Base-by-base conservation (phyloP, 2,888 invertebrate genomes). In the Eutolmus rufibarbis region DNA sequence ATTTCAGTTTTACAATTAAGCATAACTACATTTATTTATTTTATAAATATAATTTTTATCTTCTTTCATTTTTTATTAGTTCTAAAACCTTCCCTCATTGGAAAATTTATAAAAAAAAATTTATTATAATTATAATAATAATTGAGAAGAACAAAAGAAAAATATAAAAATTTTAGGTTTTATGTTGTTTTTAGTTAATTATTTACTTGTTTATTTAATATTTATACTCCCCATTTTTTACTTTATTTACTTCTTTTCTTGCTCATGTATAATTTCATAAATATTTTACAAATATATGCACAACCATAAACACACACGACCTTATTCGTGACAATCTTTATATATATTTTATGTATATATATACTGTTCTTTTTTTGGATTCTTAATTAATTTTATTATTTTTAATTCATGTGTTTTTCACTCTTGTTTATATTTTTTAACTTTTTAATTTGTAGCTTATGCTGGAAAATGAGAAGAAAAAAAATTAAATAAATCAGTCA, bases 251-350 rank as follows among this genome's bases (percentile, higher is more conserved):
- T 23, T 85, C 4, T n/a, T 46, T 85, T n/a, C 28, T 85, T 46
- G 37, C 19, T 37, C n/a, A 31, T 74, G 43, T 74, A 46, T 74
- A 31, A 43, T 74, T 74, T 85, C n/a, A 43, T 85, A 31, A 74
- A 23, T 85, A 82, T 82, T 82, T 57, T 82, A 82, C 82, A 82
- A 56, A 82, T 82, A 57, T 34, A 85, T 74, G 85, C 85, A 85
- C 85, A 85, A 85, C 85, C 85, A 85, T 85, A 85, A 85, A 85
- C 85, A 85, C 85, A 74, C 85, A 85, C 85, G 85, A 85, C 31
- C 43, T 79, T 74, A 74, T 85, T 85, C 85, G 85, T 85, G 85
- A 85, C 82, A 78, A 40, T 40, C 46, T 81, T 81, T 28, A 28
- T 56, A 31, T 81, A 31, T 79, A 28, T 28, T 51, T 16, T 16